Evolutionary conservation across 2,888 invertebrate genomes (phyloP), one percentile per base, ranked within the genome.

Genomic region (Apodemia zela): DNA sequence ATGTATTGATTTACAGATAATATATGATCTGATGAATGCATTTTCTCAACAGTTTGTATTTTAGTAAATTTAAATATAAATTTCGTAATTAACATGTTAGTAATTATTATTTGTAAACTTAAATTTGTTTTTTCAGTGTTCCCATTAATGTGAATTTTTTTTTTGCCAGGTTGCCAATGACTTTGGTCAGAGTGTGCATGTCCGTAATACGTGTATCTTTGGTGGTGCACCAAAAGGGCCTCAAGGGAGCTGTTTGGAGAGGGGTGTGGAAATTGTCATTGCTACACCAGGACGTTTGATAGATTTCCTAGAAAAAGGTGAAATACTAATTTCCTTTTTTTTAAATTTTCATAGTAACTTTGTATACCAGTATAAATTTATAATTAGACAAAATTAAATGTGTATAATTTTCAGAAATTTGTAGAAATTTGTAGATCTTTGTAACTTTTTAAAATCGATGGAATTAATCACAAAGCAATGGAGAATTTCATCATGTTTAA

Each of bases 141-240:
- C 4, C 4, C 5, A 42, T 15, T 42, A 15, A 42, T 42, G 15
- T 42, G 42, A 15, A 15, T 4, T n/a, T n/a, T n/a, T 42, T 13
- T 60, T 17, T 70, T 78, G 79, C 8, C 92, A 97, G 93, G 98
- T 99, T 25, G 98, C 98, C 10, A 95, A 94, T 71, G 97, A 98
- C 78, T 99, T 98, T 89, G 98, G 98, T 60, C 94, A 96, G 66
- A 95, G 96, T 65, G 97, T 98, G 25, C 94, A 95, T 74, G 96
- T 98, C 42, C 93, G 97, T 54, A 98, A 98, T 84, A 97, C 98
- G 0, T 99, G 99, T 80, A 95, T 99, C 51, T 99, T 99, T 84
- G 99, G 99, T 58, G 99, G 99, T n/a, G 98, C 99, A 1, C 98
- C 98, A 0, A 99, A 98, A 84, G 98, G 97, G 42, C 97, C 97